These are phyloP conservation scores for Caenorhabditis macrosperma DNA, from an alignment of 2,888 invertebrate genomes.

Conservation along the genomic window DNA sequence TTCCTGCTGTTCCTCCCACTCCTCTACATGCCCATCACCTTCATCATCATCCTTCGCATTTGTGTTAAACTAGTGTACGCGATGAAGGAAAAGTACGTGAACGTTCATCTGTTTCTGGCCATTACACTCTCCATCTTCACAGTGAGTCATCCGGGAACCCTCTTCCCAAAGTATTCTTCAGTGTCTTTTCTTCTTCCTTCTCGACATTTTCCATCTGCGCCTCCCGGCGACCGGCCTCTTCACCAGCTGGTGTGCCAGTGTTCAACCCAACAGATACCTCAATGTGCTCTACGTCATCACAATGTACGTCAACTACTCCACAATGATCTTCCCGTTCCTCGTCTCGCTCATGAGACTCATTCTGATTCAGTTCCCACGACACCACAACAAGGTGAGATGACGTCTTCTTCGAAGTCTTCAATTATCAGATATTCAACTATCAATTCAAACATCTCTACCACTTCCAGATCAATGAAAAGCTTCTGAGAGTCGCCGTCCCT, in stretches of 20 bases:
- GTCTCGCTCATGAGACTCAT: conserved; percentile 17
- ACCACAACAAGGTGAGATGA: conserved; percentile 15
- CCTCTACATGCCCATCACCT: conserved; percentile 21
- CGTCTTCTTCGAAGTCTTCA: background rate
- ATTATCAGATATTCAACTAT: too few relatives aligned
- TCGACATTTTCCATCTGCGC: conserved; percentile 27
- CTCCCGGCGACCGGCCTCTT: conserved; percentile 16
- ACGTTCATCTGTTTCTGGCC: conserved; percentile 5
- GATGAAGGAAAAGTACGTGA: conserved; percentile 10
- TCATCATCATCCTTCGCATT: conserved; percentile 6
- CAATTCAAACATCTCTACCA: background rate
- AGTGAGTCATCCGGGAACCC: background rate
- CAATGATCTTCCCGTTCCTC: conserved; percentile 34
- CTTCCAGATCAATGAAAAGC: conserved; percentile 11
- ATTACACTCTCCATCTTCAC: conserved; percentile 1
- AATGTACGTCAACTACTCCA: conserved; percentile 34
- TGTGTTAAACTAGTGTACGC: conserved; percentile 4
- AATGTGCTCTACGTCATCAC: conserved; percentile 16
- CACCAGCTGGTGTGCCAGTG: conserved; percentile 36
- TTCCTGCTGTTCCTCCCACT: conserved; percentile 17
- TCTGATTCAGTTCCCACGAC: conserved; percentile 13
- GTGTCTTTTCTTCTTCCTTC: conserved; percentile 29
- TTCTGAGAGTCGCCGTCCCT: conserved; percentile 8
- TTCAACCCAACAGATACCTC: conserved; percentile 14
- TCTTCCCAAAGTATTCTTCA: background rate